Evolutionary conservation across 2,888 invertebrate species (phyloP).

Genomic region (Sussaba pulchella): DNA sequence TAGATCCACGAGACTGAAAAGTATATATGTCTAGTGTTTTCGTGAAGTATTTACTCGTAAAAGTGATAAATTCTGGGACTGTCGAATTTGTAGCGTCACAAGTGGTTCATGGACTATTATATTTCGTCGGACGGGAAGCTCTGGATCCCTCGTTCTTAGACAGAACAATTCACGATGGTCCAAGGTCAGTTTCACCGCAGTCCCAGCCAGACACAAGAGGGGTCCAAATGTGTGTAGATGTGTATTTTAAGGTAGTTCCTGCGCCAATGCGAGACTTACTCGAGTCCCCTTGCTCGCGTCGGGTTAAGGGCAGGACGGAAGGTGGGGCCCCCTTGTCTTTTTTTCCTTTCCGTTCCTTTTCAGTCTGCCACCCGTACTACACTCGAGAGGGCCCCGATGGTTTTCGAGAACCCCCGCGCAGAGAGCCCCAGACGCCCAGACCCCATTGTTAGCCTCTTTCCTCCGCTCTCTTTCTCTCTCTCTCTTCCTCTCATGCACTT

Average conservation of each 20-base stretch:
- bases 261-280: constrained; percentile 55
- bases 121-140: background rate
- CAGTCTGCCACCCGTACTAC: constrained; percentile 23
- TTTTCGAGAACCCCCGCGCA: constrained; percentile 64
- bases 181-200: constrained; percentile 41
- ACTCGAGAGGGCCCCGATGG: constrained; percentile 57
- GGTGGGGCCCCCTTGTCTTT: constrained; percentile 48
- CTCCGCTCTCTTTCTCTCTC: constrained; percentile 22
- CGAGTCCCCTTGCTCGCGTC: constrained; percentile 30
- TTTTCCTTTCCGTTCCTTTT: constrained; percentile 42
- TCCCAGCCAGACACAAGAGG: constrained; percentile 13
- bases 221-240: background rate
- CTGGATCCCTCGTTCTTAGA: constrained; percentile 2
- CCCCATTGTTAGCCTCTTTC: constrained; percentile 54
- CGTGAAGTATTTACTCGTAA: too few species aligned
- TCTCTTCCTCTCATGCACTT: background rate
- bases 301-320: constrained; percentile 15
- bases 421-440: constrained; percentile 54
- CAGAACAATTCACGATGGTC: constrained; percentile 6
- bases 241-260: constrained; percentile 36
- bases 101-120: constrained; percentile 20
- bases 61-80: too few species aligned
- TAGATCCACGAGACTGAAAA: too few species aligned
- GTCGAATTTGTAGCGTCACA: background rate
- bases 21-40: background rate